Conservation (phyloP, 2,113 vertebrate species). For the Pygoscelis antarcticus region DNA sequence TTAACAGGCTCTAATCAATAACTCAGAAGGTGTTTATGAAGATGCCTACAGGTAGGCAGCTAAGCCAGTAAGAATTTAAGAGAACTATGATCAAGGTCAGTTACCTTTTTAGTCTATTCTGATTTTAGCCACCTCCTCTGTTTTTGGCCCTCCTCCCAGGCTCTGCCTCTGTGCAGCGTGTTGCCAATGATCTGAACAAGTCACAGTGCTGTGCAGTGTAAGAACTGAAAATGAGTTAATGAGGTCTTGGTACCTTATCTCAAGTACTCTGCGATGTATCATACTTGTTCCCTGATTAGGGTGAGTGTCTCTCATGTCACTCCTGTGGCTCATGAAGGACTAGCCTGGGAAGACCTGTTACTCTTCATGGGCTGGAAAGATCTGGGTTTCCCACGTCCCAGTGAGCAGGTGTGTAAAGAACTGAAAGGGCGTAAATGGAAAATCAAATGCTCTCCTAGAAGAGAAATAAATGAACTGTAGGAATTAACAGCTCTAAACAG, state of each 20-base stretch:
- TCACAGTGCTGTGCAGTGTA: not conserved
- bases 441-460: not conserved
- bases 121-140: not conserved
- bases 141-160: not conserved
- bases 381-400: not conserved
- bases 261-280: not conserved
- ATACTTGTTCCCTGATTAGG: not conserved
- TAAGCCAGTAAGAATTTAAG: not conserved
- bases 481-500: not conserved
- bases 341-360: not conserved
- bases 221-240: not conserved
- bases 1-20: slow-evolving; percentile 4
- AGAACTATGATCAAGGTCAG: not conserved
- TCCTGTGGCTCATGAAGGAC: not conserved
- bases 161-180: not conserved
- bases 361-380: not conserved
- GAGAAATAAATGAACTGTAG: not conserved
- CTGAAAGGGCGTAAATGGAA: not conserved
- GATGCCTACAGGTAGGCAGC: not conserved
- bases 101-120: not conserved
- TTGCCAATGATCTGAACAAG: not conserved
- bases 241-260: not conserved
- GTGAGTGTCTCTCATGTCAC: not conserved
- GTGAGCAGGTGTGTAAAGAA: not conserved
- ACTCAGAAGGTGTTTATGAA: not conserved